These are phyloP conservation scores for Digitonthophagus gazella DNA, from an alignment of 2,888 invertebrate genomes.

Conservation along the genomic window DNA sequence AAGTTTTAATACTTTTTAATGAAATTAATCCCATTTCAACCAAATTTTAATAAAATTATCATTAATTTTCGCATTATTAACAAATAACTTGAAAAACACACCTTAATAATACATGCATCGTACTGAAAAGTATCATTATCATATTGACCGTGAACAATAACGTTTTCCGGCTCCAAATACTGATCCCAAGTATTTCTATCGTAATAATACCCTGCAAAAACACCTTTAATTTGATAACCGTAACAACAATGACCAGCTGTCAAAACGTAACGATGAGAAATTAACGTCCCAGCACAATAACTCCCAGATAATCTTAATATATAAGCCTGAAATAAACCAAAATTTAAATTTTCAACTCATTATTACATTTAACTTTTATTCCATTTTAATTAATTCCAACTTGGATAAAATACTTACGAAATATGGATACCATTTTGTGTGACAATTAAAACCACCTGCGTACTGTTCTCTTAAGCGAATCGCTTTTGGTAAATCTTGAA, in stretches of 20 bases:
- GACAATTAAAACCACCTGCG: constrained; percentile 12
- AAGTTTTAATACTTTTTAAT: no score
- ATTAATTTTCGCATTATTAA: no score
- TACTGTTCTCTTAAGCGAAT: not conserved
- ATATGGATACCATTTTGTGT: constrained; percentile 6
- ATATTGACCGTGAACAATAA: constrained; percentile 7
- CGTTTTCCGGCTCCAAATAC: constrained; percentile 1
- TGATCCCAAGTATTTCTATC: constrained; percentile 6
- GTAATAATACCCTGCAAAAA: constrained; percentile 4
- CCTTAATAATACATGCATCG: constrained; percentile 11
- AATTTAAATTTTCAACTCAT: not conserved
- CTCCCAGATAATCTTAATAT: not conserved
- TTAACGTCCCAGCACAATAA: constrained; percentile 2
- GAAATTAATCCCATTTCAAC: no score
- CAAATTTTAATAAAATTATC: no score
- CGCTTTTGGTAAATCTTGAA: not conserved
- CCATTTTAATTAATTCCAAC: not conserved
- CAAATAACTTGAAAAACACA: not conserved
- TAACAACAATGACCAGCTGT: constrained; percentile 10
- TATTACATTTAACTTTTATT: not conserved
- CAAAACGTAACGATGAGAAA: not conserved
- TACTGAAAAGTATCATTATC: constrained; percentile 9
- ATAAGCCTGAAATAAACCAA: not conserved
- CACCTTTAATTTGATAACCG: not conserved
- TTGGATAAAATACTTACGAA: not conserved